These are phyloP conservation scores for Timandra comae DNA, from an alignment of 2,888 invertebrate species.

Conservation along the genomic window DNA sequence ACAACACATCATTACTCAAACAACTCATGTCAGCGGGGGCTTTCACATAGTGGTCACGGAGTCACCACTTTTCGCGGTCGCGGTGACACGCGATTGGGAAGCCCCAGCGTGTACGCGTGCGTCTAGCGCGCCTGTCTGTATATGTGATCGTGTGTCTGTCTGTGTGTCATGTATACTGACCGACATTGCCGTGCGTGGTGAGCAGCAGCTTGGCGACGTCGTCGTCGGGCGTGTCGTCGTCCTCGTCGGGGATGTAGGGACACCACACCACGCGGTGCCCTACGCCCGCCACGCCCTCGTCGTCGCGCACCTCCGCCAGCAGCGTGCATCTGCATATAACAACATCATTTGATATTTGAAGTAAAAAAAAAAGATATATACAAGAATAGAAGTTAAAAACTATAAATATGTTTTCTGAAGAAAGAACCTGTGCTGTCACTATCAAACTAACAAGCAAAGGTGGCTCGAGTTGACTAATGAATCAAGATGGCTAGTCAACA, in stretches of 20 bases:
- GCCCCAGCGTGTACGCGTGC: too few relatives aligned
- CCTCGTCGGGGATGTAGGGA: conserved; percentile 88
- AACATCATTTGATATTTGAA: too few relatives aligned
- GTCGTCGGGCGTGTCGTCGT: conserved; percentile 79
- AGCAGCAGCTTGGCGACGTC: conserved; percentile 87
- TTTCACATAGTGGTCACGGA: background rate
- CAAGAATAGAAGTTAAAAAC: background rate
- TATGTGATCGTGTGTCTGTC: too few relatives aligned
- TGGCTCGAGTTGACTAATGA: too few relatives aligned
- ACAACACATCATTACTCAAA: background rate
- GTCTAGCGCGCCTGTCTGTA: too few relatives aligned
- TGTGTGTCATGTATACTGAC: too few relatives aligned
- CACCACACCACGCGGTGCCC: conserved; percentile 91
- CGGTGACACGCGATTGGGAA: background rate
- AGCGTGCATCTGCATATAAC: conserved; percentile 77
- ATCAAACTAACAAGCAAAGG: too few relatives aligned
- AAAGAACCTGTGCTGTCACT: too few relatives aligned
- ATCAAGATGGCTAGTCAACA: too few relatives aligned
- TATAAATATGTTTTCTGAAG: too few relatives aligned
- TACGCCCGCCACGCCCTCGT: conserved; percentile 36
- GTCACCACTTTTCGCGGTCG: background rate
- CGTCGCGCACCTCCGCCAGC: conserved; percentile 78
- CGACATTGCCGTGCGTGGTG: conserved; percentile 85
- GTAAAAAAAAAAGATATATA: too few relatives aligned
- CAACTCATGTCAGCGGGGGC: background rate